phyloP scores from a whole-genome alignment of 1,140 invertebrate genomes.

The Mizuhopecten yessoensis region DNA sequence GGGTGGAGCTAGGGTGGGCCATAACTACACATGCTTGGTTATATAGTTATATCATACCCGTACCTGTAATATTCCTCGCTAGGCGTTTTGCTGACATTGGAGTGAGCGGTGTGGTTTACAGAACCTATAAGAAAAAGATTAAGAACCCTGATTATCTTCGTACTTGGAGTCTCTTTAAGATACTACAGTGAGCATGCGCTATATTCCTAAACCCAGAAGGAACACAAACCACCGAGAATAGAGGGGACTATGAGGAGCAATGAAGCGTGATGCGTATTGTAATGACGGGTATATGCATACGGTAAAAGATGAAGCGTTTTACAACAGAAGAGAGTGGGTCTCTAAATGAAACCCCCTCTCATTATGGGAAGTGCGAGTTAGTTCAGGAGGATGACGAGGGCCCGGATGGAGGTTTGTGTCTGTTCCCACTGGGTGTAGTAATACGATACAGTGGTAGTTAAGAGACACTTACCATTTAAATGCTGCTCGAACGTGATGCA shows the following conservation, averaged over 20 bases:
- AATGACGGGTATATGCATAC: neutral
- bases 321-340: neutral
- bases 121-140: slow-evolving; percentile 55
- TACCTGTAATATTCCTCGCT: slow-evolving; percentile 77
- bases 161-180: neutral
- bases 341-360: neutral
- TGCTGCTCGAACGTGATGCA: slow-evolving; percentile 59
- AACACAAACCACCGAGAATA: neutral
- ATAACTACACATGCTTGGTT: slow-evolving; percentile 9
- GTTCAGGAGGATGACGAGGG: neutral
- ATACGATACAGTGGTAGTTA: neutral
- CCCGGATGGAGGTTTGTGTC: neutral
- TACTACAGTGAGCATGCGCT: neutral
- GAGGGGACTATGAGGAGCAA: neutral
- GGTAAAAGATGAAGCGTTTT: neutral
- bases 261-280: neutral
- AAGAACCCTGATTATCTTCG: slow-evolving; percentile 42
- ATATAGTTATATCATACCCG: slow-evolving; percentile 42
- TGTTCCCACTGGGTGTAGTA: neutral
- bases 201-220: slow-evolving; percentile 38
- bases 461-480: slow-evolving; percentile 56
- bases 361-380: neutral
- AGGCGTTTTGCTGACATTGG: slow-evolving; percentile 71
- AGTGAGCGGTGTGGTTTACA: slow-evolving; percentile 48
- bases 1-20: slow-evolving; percentile 4